phyloP scores from a whole-genome alignment of 30 jellyfish, hydroid and myxozoan species.

The Turritopsis rubra region DNA sequence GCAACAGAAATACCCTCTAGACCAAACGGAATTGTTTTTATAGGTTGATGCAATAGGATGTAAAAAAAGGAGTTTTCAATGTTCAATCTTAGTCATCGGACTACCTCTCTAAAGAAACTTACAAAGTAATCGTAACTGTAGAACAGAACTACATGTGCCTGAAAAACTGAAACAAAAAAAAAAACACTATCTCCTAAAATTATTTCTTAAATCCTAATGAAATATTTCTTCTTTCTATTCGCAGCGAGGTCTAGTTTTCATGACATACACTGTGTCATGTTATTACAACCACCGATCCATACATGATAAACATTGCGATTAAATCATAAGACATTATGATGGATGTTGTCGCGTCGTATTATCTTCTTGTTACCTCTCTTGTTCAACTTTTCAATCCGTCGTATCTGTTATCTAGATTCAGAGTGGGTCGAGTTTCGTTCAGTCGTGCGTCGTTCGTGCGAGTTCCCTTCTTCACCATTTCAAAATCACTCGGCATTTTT shows the following conservation, averaged over 20 bases:
- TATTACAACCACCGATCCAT: neutral
- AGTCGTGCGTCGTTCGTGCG: slow-evolving; percentile 47
- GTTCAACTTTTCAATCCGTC: slow-evolving; percentile 52
- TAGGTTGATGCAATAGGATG: neutral
- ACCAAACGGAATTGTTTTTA: too few species aligned
- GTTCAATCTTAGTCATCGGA: too few species aligned
- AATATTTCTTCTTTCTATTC: too few species aligned
- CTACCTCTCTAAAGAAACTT: too few species aligned
- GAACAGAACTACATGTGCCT: too few species aligned
- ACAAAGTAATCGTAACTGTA: too few species aligned
- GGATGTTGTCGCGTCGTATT: neutral
- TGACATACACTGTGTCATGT: neutral
- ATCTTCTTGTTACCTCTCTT: neutral
- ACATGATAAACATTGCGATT: neutral
- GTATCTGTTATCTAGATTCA: slow-evolving; percentile 65
- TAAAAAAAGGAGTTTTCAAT: neutral
- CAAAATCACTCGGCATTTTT: slow-evolving; percentile 61
- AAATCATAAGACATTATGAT: too few species aligned
- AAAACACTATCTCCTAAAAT: neutral
- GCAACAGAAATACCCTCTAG: too few species aligned
- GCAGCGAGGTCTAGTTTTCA: neutral
- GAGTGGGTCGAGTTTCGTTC: slow-evolving; percentile 34
- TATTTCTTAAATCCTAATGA: neutral
- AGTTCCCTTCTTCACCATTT: slow-evolving; percentile 71
- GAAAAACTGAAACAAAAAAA: neutral